Base-by-base conservation (phyloP, 2,888 invertebrate species). In the Pristionchus entomophagus region DNA sequence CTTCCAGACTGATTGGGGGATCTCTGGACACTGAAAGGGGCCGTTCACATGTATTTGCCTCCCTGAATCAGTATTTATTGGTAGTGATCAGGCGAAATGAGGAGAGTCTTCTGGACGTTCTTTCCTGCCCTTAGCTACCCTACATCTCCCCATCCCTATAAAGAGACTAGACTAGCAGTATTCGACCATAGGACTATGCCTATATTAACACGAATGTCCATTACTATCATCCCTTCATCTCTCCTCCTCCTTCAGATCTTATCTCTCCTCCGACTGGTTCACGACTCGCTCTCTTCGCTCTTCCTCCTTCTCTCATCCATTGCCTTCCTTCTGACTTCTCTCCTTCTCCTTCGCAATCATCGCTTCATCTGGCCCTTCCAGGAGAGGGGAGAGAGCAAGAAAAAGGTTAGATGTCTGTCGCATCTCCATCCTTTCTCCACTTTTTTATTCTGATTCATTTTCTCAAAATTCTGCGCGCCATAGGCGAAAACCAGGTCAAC, bases 291-390 rank as follows among this genome's bases (percentile, higher is more conserved):
- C 73, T 45, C 26, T 2, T 41, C 38, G 14, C 22, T 41, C 12
- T n/a, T 73, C 41, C 73, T 73, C n/a, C 41, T 73, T 12, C 26
- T 73, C 26, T 73, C 73, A n/a, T 73, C 73, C 22, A 2, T 73
- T n/a, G 73, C 41, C 41, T 73, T 73, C 26, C 73, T 73, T 26
- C 73, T 73, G 41, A 73, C 73, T 3, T 3, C 73, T 41, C 73
- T 73, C 1, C 45, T 73, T 26, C 73, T 73, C 10, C 41, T 73
- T n/a, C 2, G 73, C 22, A 73, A 73, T 26, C 73, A 73, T 73
- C 73, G 73, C n/a, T 73, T 73, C 73, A n/a, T 73, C 73, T 73
- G 73, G 73, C 73, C 73, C 26, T 73, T 45, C 45, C 73, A 73
- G 73, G 41, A 73, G 4, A 38, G 41, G 41, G 26, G n/a, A 22